phyloP scores from a whole-genome alignment of 2,797 vertebrate species.

The Ceyx erithaca region DNA sequence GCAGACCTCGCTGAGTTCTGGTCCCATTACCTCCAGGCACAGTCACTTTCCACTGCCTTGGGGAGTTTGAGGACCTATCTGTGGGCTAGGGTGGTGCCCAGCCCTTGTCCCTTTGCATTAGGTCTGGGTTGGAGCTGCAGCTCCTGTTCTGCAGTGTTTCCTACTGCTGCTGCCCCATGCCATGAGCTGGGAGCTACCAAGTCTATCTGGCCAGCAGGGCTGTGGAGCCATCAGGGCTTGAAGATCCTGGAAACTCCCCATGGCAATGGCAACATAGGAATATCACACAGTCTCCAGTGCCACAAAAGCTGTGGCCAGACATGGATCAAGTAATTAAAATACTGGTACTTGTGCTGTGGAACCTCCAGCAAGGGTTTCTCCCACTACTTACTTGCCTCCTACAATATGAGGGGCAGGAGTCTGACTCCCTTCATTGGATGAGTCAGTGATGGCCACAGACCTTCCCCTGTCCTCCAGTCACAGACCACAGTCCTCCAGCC shows the following conservation, averaged over 20 bases:
- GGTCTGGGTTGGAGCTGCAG: not conserved
- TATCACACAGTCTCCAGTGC: not conserved
- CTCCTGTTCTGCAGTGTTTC: not conserved
- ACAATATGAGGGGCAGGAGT: not conserved
- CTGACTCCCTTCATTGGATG: not conserved
- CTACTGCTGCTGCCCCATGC: rapidly evolving
- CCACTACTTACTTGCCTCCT: not conserved
- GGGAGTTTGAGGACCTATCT: not conserved
- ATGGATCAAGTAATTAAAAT: not conserved
- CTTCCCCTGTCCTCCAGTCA: not conserved
- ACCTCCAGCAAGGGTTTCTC: not conserved
- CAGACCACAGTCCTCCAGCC: not conserved
- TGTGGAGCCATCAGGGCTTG: rapidly evolving
- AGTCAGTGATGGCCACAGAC: not conserved
- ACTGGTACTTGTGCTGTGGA: not conserved
- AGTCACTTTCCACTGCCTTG: not conserved
- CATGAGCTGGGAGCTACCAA: rapidly evolving
- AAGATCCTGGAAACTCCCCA: not conserved
- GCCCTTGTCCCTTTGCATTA: not conserved
- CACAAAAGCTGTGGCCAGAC: not conserved
- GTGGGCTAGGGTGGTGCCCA: not conserved
- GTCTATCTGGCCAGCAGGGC: not conserved
- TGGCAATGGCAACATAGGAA: rapidly evolving
- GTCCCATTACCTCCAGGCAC: not conserved
- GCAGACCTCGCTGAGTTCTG: not conserved